Conservation (phyloP, 2,797 vertebrate genomes). For the Takifugu rubripes region DNA sequence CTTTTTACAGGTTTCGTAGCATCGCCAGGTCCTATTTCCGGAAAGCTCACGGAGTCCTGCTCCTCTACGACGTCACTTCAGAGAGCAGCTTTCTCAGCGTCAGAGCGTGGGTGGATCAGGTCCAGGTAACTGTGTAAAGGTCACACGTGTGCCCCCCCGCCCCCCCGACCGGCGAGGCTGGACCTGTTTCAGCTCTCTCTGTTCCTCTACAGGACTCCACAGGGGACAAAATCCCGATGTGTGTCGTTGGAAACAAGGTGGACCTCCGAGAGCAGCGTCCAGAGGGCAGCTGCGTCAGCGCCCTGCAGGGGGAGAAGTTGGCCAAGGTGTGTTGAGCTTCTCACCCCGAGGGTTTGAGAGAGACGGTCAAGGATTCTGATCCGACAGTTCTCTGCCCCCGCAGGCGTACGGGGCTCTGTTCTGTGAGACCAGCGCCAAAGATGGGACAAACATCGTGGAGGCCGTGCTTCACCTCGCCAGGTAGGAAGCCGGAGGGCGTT, state of each 20-base stretch:
- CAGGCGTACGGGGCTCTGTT: slow-evolving; percentile 74
- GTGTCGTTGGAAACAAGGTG: slow-evolving; percentile 78
- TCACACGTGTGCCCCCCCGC: neutral
- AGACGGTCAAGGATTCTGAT: slow-evolving; percentile 7
- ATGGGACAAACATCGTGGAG: slow-evolving; percentile 72
- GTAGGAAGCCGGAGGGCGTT: slow-evolving; percentile 41
- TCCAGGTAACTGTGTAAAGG: slow-evolving; percentile 60
- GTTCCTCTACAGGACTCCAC: slow-evolving; percentile 64
- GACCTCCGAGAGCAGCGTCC: slow-evolving; percentile 59
- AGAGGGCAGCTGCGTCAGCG: slow-evolving; percentile 49
- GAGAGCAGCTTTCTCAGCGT: slow-evolving; percentile 77
- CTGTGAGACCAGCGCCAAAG: slow-evolving; percentile 79
- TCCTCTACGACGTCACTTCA: slow-evolving; percentile 78
- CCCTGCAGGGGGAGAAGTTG: slow-evolving; percentile 70
- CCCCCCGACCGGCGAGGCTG: neutral
- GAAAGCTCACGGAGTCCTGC: slow-evolving; percentile 75
- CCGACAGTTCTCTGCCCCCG: slow-evolving; percentile 6
- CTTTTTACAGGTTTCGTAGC: slow-evolving; percentile 69
- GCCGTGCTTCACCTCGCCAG: slow-evolving; percentile 74
- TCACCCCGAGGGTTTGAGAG: slow-evolving; percentile 11
- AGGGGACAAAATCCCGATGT: slow-evolving; percentile 59
- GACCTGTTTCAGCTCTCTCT: slow-evolving; percentile 1
- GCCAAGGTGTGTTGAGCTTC: slow-evolving; percentile 59
- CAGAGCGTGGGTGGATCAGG: slow-evolving; percentile 76
- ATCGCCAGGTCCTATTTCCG: slow-evolving; percentile 77